A percentile compares a stretch with the other conserved stretches of the same genome.
Conservation (phyloP, 2,113 vertebrate species). For the Campylomormyrus tamandua region DNA sequence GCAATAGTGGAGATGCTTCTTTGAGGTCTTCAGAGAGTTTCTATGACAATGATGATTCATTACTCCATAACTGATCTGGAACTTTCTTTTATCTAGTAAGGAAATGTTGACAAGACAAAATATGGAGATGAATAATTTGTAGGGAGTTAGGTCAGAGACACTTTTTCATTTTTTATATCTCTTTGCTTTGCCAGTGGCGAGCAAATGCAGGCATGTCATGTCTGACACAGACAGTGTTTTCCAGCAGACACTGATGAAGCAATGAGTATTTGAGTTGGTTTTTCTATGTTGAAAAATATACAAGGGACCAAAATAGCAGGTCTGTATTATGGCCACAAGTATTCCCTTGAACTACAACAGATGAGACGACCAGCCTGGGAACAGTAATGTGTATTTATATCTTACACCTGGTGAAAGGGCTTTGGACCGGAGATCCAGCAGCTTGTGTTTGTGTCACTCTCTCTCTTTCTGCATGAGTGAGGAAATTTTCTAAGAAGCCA, state of each 20-base stretch:
- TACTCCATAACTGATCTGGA: neutral
- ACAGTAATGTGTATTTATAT: slow-evolving; percentile 32
- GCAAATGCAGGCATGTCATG: neutral
- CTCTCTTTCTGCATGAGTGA: neutral
- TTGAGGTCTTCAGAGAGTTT: neutral
- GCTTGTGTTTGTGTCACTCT: neutral
- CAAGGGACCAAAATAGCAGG: neutral
- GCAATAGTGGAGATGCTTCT: neutral
- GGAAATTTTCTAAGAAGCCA: neutral
- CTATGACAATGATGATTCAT: neutral
- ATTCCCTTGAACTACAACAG: neutral
- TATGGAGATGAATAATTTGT: neutral
- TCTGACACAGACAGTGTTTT: neutral
- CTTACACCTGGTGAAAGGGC: slow-evolving; percentile 27
- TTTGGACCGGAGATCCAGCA: neutral
- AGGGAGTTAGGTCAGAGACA: neutral
- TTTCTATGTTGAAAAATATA: neutral
- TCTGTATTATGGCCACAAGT: neutral
- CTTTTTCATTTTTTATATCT: neutral
- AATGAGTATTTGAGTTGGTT: neutral
- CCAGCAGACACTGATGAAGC: neutral
- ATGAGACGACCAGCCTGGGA: slow-evolving; percentile 6
- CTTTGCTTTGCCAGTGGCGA: neutral
- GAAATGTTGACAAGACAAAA: neutral
- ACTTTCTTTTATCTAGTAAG: neutral